Conservation (phyloP, 2,888 invertebrate species). For the Acanthosepion esculentum region DNA sequence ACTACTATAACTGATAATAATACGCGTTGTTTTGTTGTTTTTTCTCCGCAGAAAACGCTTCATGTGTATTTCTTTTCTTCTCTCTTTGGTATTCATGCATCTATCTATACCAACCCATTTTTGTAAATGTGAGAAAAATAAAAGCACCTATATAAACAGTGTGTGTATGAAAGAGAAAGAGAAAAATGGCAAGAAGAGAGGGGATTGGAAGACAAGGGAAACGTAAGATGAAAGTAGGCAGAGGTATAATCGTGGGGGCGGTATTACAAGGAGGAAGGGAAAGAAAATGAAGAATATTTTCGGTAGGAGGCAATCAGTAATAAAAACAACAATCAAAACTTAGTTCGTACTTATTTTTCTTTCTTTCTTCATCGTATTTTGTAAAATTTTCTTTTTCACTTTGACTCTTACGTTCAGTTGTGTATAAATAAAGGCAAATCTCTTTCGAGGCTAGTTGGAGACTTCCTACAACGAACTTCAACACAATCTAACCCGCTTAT, state of each 20-base stretch:
- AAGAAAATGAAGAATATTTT: neutral
- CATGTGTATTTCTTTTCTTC: too few species aligned
- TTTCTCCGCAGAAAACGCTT: too few species aligned
- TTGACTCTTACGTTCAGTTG: neutral
- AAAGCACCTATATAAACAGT: neutral
- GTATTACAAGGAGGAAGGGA: neutral
- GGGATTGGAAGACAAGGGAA: neutral
- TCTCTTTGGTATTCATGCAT: too few species aligned
- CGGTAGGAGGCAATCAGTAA: neutral
- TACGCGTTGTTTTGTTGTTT: too few species aligned
- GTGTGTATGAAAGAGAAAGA: neutral
- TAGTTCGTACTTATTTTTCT: neutral
- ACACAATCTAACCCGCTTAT: neutral
- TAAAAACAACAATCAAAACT: neutral
- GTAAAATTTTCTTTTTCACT: neutral
- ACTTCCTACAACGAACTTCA: slow-evolving; percentile 33
- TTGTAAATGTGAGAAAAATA: neutral
- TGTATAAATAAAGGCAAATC: neutral
- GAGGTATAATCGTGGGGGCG: neutral
- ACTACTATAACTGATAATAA: too few species aligned
- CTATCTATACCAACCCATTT: neutral
- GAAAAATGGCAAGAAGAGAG: neutral
- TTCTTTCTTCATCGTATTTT: neutral
- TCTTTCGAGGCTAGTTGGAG: neutral
- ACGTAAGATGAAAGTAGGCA: neutral